Evolutionary conservation across 2,797 vertebrate genomes (phyloP), one percentile per base, ranked within the genome.

Genomic region (Anabas testudineus): DNA sequence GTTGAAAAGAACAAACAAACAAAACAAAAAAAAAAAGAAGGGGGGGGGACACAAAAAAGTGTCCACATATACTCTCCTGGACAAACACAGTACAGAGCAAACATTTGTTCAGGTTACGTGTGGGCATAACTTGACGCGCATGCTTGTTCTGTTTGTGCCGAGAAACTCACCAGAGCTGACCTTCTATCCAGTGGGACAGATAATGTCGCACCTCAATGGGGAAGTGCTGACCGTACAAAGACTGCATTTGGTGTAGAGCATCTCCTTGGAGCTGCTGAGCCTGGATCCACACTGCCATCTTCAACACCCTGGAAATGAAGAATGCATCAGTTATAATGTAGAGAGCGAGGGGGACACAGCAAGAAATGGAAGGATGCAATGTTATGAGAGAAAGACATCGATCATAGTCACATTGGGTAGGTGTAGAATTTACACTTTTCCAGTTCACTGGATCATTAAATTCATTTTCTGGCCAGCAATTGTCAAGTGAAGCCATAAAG

Each of bases 171-270:
- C 96, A 97, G 0, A 96, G 89, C 81, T 97, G 96, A 74, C 95
- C 92, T 76, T 97, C 96, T 7, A 97, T 96, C 96, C 96, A 97
- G 77, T 97, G 96, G 0, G 96, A 96, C 64, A 97, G 89, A 80
- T 97, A 97, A 85, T 99, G 98, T 62, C 98, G 96, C 88, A 99
- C 98, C 83, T 99, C 98, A 3, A 99, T 99, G 66, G 98, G 98
- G 77, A 99, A 99, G 85, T 99, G 98, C 87, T 99, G 98, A n/a
- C 97, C 97, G 0, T 99, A 99, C 21, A 99, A 91, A 0, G 96
- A 97, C 80, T 99, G 97, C 98, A 99, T 99, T 91, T 99, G 97
- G 74, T 96, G 97, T 54, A 99, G 93, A 54, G 97, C 97, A 22
- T 99, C 98, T 0, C 97, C 98, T 86, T 98, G 97, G 62, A 99